These are phyloP conservation scores for Mythimna ferrago DNA, from an alignment of 2,888 invertebrate genomes.

Conservation along the genomic window DNA sequence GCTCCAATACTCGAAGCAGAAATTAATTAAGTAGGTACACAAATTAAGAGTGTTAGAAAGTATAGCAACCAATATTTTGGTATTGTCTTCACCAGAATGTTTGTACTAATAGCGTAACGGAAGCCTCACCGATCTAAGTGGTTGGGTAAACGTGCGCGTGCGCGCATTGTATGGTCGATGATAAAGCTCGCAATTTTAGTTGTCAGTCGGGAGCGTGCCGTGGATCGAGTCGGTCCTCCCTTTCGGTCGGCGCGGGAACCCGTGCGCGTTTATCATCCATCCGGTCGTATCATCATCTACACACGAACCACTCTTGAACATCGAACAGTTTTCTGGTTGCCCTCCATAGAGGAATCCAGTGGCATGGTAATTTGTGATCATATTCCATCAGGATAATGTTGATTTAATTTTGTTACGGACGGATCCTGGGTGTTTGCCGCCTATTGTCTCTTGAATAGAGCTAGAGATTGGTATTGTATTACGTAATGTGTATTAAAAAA, in stretches of 20 bases:
- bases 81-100: slow-evolving; percentile 70
- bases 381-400: slow-evolving; percentile 75
- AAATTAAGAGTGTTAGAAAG: slow-evolving; percentile 62
- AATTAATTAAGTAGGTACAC: slow-evolving; percentile 61
- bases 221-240: slow-evolving; percentile 78
- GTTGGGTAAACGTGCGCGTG: slow-evolving; percentile 81
- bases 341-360: slow-evolving; percentile 78
- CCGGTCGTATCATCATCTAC: slow-evolving; percentile 72
- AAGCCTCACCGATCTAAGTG: slow-evolving; percentile 86
- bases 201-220: slow-evolving; percentile 85
- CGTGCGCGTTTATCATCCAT: slow-evolving; percentile 70
- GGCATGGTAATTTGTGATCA: slow-evolving; percentile 88
- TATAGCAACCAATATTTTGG: slow-evolving; percentile 78
- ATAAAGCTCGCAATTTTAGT: slow-evolving; percentile 87
- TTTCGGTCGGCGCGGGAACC: slow-evolving; percentile 64
- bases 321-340: slow-evolving; percentile 72
- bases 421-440: slow-evolving; percentile 78
- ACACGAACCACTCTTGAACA: slow-evolving; percentile 66
- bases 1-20: slow-evolving; percentile 30
- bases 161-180: slow-evolving; percentile 73
- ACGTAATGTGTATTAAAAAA: slow-evolving; percentile 74
- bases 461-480: slow-evolving; percentile 85
- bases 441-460: slow-evolving; percentile 77
- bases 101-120: slow-evolving; percentile 79
- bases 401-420: slow-evolving; percentile 70